Evolutionary conservation across 2,113 vertebrate genomes (phyloP).

Genomic region (Mustela lutreola): DNA sequence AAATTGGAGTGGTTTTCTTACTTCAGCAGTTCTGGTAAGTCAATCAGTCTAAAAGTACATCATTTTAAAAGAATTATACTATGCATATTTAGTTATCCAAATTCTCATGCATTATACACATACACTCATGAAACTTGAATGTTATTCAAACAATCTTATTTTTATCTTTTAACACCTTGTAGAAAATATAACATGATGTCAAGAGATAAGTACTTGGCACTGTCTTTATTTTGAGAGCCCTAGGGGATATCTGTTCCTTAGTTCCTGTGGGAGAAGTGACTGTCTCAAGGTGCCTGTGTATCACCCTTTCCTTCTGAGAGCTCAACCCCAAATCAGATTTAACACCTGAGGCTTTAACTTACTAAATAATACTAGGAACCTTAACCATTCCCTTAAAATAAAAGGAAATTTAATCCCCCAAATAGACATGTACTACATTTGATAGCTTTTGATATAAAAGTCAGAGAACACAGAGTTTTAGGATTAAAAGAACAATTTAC

Average conservation of each 20-base stretch:
- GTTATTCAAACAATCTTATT: constrained; percentile 1
- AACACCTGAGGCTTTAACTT: constrained; percentile 12
- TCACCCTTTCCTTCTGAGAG: neutral
- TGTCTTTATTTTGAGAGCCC: neutral
- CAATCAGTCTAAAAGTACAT: neutral
- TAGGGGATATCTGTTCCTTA: neutral
- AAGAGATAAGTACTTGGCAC: neutral
- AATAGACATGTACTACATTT: neutral
- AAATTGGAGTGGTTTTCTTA: constrained; percentile 31
- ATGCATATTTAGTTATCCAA: neutral
- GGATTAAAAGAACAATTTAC: neutral
- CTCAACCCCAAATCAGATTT: neutral
- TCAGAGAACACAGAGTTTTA: neutral
- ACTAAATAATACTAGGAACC: neutral
- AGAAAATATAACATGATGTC: neutral
- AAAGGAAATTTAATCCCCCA: neutral
- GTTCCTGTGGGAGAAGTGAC: neutral
- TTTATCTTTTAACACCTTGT: neutral
- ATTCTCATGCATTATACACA: neutral
- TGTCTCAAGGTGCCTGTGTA: neutral
- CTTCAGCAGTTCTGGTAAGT: constrained; percentile 30
- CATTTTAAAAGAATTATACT: constrained; percentile 19
- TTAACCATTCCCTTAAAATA: neutral
- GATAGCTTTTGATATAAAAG: neutral
- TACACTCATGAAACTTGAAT: neutral